Percentiles rank a stretch among this genome's conserved stretches.
phyloP scores from a whole-genome alignment of 2,113 vertebrate species.

The Tyrannus savana region DNA sequence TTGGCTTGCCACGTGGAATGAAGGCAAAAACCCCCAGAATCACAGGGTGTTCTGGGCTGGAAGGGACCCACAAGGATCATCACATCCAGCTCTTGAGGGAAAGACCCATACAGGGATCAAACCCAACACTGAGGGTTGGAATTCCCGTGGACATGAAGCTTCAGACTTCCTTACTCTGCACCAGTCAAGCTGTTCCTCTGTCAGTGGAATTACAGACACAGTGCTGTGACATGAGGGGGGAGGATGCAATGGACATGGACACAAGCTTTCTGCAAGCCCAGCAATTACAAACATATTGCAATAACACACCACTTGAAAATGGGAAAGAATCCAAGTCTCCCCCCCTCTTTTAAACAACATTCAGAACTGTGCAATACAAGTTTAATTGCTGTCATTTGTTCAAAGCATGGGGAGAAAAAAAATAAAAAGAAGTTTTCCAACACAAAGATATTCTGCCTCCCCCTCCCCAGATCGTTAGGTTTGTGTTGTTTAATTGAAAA shows the following conservation, averaged over 20 bases:
- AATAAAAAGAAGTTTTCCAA: not conserved
- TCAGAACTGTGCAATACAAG: not conserved
- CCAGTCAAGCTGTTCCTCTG: constrained; percentile 65
- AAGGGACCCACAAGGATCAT: not conserved
- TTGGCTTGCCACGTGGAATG: not conserved
- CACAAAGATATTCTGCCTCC: not conserved
- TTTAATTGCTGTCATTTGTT: not conserved
- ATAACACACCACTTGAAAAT: not conserved
- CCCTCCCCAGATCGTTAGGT: not conserved
- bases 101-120: not conserved
- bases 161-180: constrained; percentile 67
- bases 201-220: not conserved
- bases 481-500: not conserved
- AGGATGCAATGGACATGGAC: constrained; percentile 3
- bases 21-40: not conserved
- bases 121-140: not conserved
- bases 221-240: not conserved
- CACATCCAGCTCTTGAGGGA: not conserved
- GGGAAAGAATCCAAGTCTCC: not conserved
- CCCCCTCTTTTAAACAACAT: not conserved
- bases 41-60: not conserved
- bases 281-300: not conserved
- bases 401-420: not conserved
- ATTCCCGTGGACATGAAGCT: constrained; percentile 20
- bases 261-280: not conserved